Conservation (phyloP, 2,888 invertebrate species). For the Diarsia dahlii region DNA sequence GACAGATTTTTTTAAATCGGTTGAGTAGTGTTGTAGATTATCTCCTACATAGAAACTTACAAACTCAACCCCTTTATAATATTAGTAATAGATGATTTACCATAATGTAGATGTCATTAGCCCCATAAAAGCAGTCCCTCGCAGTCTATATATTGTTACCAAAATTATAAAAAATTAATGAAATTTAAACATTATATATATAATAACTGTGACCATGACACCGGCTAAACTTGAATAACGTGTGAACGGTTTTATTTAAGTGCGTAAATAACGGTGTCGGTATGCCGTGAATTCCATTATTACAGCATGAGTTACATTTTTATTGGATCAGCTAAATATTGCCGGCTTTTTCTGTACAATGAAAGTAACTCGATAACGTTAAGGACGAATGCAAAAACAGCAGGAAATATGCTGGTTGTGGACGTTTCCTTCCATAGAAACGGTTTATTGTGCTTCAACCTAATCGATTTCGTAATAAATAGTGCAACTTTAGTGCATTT, state of each 20-base stretch:
- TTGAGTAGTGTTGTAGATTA: background rate
- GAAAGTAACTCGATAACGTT: constrained; percentile 14
- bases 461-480: too few relatives aligned
- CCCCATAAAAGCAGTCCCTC: background rate
- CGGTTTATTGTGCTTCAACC: too few relatives aligned
- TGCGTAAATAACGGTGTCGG: constrained; percentile 48
- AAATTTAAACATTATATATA: constrained; percentile 33
- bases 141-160: background rate
- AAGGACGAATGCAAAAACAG: background rate
- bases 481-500: too few relatives aligned
- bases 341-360: background rate
- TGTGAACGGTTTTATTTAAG: constrained; percentile 54
- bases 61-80: background rate
- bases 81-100: background rate
- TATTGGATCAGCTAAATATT: constrained; percentile 27
- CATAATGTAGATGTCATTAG: background rate
- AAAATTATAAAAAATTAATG: constrained; percentile 43
- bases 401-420: too few relatives aligned
- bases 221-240: constrained; percentile 47
- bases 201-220: constrained; percentile 54
- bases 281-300: constrained; percentile 31
- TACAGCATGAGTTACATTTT: constrained; percentile 36
- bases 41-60: background rate
- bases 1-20: background rate
- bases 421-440: too few relatives aligned